These are phyloP conservation scores for Cephus cinctus DNA, from an alignment of 1,140 invertebrate genomes.

Conservation along the genomic window DNA sequence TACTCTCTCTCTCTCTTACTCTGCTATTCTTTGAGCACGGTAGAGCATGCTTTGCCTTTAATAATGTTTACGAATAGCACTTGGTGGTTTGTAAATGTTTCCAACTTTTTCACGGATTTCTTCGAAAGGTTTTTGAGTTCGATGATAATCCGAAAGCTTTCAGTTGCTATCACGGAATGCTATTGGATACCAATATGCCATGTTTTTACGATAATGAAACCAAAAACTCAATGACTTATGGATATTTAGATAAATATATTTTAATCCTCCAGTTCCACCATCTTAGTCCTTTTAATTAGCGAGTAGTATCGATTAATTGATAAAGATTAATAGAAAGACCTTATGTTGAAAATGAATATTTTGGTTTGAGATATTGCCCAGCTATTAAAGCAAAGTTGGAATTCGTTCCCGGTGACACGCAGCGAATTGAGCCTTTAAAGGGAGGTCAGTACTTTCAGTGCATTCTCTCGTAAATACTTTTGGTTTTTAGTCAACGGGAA, in stretches of 20 bases:
- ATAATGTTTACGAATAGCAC: slow-evolving; percentile 12
- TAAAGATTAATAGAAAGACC: not conserved
- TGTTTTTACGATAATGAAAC: not conserved
- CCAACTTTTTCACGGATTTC: not conserved
- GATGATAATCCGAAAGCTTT: slow-evolving; percentile 17
- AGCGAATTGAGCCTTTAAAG: no score
- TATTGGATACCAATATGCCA: not conserved
- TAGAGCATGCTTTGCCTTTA: slow-evolving; percentile 7
- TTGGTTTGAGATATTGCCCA: not conserved
- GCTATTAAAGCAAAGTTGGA: not conserved
- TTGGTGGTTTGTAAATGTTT: slow-evolving; percentile 19
- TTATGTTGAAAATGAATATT: not conserved
- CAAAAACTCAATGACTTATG: not conserved
- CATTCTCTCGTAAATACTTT: not conserved
- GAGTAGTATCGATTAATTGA: not conserved
- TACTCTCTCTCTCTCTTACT: not conserved
- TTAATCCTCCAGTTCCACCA: not conserved
- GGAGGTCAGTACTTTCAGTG: not conserved
- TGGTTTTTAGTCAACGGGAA: slow-evolving; percentile 12
- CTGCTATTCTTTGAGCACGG: not conserved
- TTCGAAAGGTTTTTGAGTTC: slow-evolving; percentile 1
- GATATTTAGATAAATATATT: not conserved
- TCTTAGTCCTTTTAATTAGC: not conserved
- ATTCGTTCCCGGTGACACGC: not conserved
- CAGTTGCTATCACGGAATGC: slow-evolving; percentile 2